These are phyloP conservation scores for Lithophane ornitopus DNA, from an alignment of 2,888 invertebrate species.

Conservation along the genomic window DNA sequence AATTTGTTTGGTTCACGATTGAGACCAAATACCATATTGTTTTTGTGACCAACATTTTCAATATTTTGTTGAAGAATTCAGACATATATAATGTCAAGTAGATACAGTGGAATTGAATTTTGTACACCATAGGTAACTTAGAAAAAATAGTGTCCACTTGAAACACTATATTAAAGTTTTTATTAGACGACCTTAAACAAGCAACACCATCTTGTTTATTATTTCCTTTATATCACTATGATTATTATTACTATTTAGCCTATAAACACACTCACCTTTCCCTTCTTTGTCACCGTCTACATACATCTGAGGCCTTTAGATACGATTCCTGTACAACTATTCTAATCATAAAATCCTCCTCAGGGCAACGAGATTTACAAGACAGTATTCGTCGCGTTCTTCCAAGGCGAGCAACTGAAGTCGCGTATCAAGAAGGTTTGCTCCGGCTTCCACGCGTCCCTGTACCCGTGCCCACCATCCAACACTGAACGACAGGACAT, in stretches of 20 bases:
- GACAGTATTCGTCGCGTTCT: constrained; percentile 96
- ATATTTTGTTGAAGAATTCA: too few species aligned
- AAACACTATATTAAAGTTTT: too few species aligned
- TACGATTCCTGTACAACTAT: background rate
- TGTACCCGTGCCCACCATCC: constrained; percentile 97
- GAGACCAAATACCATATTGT: background rate
- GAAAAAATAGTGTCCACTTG: too few species aligned
- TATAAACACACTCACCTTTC: background rate
- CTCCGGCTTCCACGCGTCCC: constrained; percentile 97
- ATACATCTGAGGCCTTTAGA: background rate
- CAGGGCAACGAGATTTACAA: constrained; percentile 97
- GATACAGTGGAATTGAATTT: too few species aligned
- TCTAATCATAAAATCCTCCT: background rate
- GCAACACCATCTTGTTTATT: too few species aligned
- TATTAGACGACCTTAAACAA: too few species aligned
- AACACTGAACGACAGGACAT: constrained; percentile 96
- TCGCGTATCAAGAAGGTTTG: constrained; percentile 97
- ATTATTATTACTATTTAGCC: background rate
- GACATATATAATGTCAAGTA: too few species aligned
- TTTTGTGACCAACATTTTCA: too few species aligned
- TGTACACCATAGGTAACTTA: too few species aligned
- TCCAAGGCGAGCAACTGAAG: constrained; percentile 98
- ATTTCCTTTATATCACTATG: too few species aligned
- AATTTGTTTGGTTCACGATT: background rate
- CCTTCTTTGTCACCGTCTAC: background rate